phyloP scores from a whole-genome alignment of 2,888 invertebrate genomes.

The Byasa hedistus region DNA sequence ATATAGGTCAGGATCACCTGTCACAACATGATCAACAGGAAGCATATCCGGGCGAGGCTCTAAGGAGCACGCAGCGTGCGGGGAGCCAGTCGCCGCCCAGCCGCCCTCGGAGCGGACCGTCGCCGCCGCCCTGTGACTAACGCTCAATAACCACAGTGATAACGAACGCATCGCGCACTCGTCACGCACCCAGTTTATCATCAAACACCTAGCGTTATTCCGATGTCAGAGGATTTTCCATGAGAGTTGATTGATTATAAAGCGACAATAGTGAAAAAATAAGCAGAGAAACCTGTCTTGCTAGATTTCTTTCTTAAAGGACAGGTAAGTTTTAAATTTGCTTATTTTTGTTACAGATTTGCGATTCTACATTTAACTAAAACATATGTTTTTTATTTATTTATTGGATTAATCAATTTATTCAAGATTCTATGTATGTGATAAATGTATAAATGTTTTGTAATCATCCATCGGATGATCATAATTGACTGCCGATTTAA shows the following conservation, averaged over 20 bases:
- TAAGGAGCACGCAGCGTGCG: constrained; percentile 48
- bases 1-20: constrained; percentile 60
- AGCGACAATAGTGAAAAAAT: not conserved
- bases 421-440: too few species aligned
- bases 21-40: constrained; percentile 76
- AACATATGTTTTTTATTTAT: not conserved
- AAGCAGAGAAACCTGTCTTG: not conserved
- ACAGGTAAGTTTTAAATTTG: constrained; percentile 11
- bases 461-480: too few species aligned
- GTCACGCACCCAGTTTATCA: constrained; percentile 33
- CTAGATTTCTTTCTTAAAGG: not conserved
- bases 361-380: not conserved
- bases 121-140: constrained; percentile 43
- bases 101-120: constrained; percentile 64
- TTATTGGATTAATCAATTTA: not conserved
- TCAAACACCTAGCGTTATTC: constrained; percentile 12
- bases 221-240: constrained; percentile 12
- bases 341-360: not conserved
- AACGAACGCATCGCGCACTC: constrained; percentile 40
- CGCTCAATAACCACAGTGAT: constrained; percentile 37
- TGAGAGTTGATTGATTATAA: not conserved
- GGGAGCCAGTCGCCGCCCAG: constrained; percentile 74
- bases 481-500: too few species aligned
- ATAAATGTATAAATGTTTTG: too few species aligned
- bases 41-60: constrained; percentile 68